Conservation (phyloP, 2,797 vertebrate species). For the Falco columbarius region DNA sequence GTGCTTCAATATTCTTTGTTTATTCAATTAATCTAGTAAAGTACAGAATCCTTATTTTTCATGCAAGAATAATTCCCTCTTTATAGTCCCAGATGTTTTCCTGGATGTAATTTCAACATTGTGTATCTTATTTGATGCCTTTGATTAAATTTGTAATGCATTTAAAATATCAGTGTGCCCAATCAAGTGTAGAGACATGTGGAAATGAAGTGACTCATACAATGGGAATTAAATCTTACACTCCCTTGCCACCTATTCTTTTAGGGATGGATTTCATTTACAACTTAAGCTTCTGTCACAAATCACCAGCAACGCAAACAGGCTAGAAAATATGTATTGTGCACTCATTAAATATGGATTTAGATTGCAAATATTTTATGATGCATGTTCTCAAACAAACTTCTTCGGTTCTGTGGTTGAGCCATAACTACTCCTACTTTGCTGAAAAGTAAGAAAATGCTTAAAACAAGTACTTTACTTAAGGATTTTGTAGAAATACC, state of each 20-base stretch:
- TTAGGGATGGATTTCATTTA: slow-evolving; percentile 5
- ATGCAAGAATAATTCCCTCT: slow-evolving; percentile 1
- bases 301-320: background rate
- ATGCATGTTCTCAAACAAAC: background rate
- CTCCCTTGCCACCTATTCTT: slow-evolving; percentile 2
- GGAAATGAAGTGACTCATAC: slow-evolving; percentile 48
- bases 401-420: background rate
- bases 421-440: background rate
- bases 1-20: background rate
- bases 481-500: background rate
- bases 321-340: background rate
- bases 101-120: slow-evolving; percentile 18
- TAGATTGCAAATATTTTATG: background rate
- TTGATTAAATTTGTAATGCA: slow-evolving; percentile 50
- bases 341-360: background rate
- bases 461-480: background rate
- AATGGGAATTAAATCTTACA: slow-evolving; percentile 11
- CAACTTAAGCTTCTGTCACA: slow-evolving; percentile 1
- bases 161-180: slow-evolving; percentile 29
- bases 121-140: background rate
- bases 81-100: slow-evolving; percentile 41
- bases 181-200: slow-evolving; percentile 16
- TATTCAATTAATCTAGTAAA: slow-evolving; percentile 12
- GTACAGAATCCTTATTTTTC: background rate
- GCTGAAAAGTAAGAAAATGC: background rate